Base-by-base conservation (phyloP, 2,113 vertebrate species). In the Thalassoma bifasciatum region DNA sequence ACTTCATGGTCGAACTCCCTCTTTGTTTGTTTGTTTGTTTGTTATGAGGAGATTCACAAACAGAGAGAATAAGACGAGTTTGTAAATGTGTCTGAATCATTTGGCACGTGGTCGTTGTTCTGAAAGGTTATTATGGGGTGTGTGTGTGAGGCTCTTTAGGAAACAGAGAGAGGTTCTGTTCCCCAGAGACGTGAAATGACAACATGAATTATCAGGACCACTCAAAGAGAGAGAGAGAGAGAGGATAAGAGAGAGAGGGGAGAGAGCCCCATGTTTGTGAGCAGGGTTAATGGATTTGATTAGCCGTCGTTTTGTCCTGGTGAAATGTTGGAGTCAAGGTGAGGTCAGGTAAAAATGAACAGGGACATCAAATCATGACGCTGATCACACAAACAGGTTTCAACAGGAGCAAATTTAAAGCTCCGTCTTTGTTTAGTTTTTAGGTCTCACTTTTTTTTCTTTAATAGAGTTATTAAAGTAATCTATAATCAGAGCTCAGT, bases 111-210 rank as follows among this genome's bases (percentile, higher is more conserved):
- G 57, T 53, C 54, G 13, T 19, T 1, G 8, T 49, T 23, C 13
- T 22, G 30, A 72, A 63, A 19, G 61, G 62, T 75, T 73, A 78
- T 81, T 82, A 68, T 49, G 38, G 40, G 47, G 58, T 57, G 50
- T 52, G 58, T 57, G 50, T 70, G 42, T 76, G n/a, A 30, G n/a
- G 63, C 68, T 22, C 53, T 76, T 44, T 52, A 49, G 42, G 57
- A 74, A 56, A 24, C 68, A 51, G 66, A 46, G 79, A 66, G 37
- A 69, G 60, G 63, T 77, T 59, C 56, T 58, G 59, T 61, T 69
- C 72, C 81, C 52, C 54, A 53, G 83, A 61, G 83, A 83, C 66
- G 51, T 38, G 34, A 67, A 47, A 64, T 78, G 82, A 77, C 77
- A 86, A 68, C 72, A 76, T 85, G 50, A 59, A 79, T 82, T 51